These are phyloP conservation scores for Nephila pilipes DNA, from an alignment of 1,140 invertebrate species.

Conservation along the genomic window DNA sequence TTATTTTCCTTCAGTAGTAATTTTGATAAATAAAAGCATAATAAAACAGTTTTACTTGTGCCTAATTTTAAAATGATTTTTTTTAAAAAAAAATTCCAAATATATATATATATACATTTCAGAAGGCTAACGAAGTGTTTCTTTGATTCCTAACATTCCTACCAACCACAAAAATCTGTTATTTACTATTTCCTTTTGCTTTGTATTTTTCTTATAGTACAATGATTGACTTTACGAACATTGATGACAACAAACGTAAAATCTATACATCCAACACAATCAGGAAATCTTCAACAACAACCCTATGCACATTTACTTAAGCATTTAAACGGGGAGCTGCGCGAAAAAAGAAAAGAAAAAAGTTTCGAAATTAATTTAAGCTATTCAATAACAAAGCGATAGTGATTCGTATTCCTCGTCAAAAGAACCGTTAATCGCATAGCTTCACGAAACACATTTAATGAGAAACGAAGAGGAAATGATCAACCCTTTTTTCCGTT, in stretches of 20 bases:
- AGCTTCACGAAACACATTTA: slow-evolving; percentile 16
- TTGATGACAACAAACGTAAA: background rate
- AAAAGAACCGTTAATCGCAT: background rate
- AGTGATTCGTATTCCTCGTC: background rate
- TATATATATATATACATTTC: too few species aligned
- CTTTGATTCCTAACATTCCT: too few species aligned
- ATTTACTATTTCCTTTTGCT: too few species aligned
- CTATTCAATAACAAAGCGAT: slow-evolving; percentile 16
- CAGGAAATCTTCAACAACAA: background rate
- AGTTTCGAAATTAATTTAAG: background rate
- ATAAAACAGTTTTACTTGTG: too few species aligned
- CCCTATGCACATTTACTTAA: background rate
- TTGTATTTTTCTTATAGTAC: too few species aligned
- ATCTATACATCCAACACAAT: background rate
- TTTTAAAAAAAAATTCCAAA: too few species aligned
- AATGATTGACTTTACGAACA: background rate
- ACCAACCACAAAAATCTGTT: too few species aligned
- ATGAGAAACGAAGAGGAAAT: background rate
- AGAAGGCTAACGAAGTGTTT: too few species aligned
- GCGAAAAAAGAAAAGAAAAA: background rate
- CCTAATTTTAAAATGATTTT: too few species aligned
- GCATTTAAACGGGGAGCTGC: too few species aligned
- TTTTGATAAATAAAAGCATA: too few species aligned
- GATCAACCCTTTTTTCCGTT: background rate
- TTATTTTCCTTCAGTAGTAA: too few species aligned